Percentiles rank a stretch among this genome's conserved stretches.
Evolutionary conservation across 2,888 invertebrate genomes (phyloP).

Genomic region (Leuctra nigra): DNA sequence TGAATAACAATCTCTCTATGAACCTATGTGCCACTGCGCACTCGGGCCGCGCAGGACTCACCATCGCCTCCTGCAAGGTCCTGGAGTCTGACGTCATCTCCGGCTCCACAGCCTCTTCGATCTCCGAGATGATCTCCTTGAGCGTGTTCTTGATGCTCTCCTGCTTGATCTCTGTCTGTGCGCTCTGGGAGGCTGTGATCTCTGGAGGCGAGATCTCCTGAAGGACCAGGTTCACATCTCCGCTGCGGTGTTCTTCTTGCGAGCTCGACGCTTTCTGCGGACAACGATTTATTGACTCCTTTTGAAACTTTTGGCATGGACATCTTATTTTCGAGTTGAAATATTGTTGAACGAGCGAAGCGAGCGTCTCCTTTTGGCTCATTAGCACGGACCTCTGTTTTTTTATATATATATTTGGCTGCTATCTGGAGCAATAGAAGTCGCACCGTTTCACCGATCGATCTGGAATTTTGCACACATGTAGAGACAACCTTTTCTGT

Average conservation of each 20-base stretch:
- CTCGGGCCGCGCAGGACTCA: not conserved
- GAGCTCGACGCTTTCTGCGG: slow-evolving; percentile 21
- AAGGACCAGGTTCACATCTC: not conserved
- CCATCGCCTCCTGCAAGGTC: not conserved
- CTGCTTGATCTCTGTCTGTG: slow-evolving; percentile 42
- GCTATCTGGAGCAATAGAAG: no score
- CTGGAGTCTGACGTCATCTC: slow-evolving; percentile 27
- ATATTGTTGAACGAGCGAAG: no score
- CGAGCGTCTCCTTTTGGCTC: no score
- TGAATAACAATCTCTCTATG: no score
- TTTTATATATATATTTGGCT: no score
- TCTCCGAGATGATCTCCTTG: slow-evolving; percentile 54
- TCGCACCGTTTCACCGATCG: no score
- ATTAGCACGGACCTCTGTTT: no score
- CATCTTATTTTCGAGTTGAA: no score
- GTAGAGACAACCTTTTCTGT: no score
- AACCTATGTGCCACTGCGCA: not conserved
- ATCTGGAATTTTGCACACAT: no score
- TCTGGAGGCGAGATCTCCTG: not conserved
- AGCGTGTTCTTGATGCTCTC: slow-evolving; percentile 49
- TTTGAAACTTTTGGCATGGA: no score
- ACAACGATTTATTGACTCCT: no score
- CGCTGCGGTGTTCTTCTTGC: slow-evolving; percentile 14
- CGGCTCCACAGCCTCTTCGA: slow-evolving; percentile 44
- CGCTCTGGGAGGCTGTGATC: not conserved